These are phyloP conservation scores for Ischnura elegans DNA, from an alignment of 2,888 invertebrate species.

Conservation along the genomic window DNA sequence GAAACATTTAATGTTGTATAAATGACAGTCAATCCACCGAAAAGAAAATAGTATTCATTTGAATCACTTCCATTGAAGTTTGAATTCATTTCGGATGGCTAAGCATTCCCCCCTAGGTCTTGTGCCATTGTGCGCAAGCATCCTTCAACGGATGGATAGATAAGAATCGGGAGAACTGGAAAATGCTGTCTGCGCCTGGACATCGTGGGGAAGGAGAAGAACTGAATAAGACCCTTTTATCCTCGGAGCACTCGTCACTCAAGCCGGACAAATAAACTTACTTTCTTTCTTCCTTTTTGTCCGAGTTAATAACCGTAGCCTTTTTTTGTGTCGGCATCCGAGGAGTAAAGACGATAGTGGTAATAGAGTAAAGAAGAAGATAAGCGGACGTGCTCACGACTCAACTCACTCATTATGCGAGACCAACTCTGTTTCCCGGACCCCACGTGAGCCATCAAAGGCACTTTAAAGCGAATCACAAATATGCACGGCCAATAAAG, in stretches of 20 bases:
- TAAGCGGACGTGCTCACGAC: not conserved
- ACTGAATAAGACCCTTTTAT: not conserved
- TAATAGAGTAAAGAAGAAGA: not conserved
- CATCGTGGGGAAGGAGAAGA: not conserved
- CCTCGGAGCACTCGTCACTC: not conserved
- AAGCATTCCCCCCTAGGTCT: not conserved
- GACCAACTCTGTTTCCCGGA: not conserved
- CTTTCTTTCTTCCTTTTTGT: not conserved
- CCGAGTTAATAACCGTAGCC: not conserved
- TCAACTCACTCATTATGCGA: not conserved
- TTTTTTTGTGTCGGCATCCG: not conserved
- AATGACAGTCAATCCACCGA: not conserved
- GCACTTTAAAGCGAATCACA: conserved; percentile 20
- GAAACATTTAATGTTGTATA: not conserved
- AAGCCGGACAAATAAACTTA: not conserved
- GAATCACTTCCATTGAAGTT: not conserved
- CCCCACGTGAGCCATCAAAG: conserved; percentile 14
- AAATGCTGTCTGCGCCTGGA: not conserved
- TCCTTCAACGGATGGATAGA: not conserved
- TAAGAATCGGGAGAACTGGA: conserved; percentile 19
- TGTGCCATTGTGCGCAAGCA: not conserved
- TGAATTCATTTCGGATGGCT: not conserved
- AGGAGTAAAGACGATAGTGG: no score
- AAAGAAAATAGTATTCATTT: not conserved
- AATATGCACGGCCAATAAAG: conserved; percentile 29